Evolutionary conservation across 30 jellyfish, hydroid and myxozoan species (phyloP), one percentile per base, ranked within the genome.

Genomic region (Aurelia sp.): DNA sequence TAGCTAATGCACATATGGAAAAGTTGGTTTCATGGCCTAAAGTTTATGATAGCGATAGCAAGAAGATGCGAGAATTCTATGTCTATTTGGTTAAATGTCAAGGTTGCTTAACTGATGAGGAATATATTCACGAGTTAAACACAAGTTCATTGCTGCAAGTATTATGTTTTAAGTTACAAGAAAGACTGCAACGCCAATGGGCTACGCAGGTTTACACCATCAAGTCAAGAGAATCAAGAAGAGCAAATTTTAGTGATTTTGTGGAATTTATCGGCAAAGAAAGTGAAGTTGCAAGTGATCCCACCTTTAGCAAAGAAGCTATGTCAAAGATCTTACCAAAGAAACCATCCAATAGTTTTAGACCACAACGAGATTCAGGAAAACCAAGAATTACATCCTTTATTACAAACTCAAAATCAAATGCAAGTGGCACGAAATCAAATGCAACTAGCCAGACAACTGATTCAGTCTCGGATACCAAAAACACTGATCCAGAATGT

Each of bases 261-360:
- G 78, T 78, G 67, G 78, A 60, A 63, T 78, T 78, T 60, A 65
- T 65, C 47, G 76, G 76, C 76, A 65, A 65, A 27, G 76, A 65
- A 65, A 65, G 76, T 33, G 88, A 78, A 16, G 66, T 78, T 78
- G 88, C 67, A 63, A 59, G 88, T 41, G 88, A 20, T 63, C 78
- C 88, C 50, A 78, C 88, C 48, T 58, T 78, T 63, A 78, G 78
- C 55, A 60, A 60, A 60, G 88, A 78, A 78, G 88, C 88, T 61
- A 78, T 78, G 68, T 78, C 78, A 22, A 78, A 78, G 78, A 19
- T 78, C 16, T 17, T 60, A 62, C 67, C 78, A 78, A 78, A 62
- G 62, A 65, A 65, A 65, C 76, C 47, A 78, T 55, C 74, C 59
- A 51, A 75, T 75, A 75, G 86, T 63, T 53, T 55, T 21, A 52